Conservation (phyloP, 2,797 vertebrate species). For the Rhynchotus rufescens region DNA sequence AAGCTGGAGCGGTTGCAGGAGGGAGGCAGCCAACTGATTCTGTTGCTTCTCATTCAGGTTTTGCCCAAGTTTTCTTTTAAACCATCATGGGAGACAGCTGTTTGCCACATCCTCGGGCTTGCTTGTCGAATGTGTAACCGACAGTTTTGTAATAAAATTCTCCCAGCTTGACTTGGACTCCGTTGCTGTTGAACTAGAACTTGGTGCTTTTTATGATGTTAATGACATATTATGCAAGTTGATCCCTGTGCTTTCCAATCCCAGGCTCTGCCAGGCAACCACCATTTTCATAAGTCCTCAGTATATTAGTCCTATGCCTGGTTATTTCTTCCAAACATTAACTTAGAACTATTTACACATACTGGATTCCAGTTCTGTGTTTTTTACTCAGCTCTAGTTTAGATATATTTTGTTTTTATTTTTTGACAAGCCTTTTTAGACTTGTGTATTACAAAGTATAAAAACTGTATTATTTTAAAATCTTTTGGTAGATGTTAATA, state of each 20-base stretch:
- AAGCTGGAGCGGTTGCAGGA: not conserved
- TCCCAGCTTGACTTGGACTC: not conserved
- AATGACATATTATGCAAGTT: not conserved
- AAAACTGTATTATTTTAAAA: not conserved
- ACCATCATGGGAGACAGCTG: not conserved
- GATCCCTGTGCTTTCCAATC: rapidly evolving
- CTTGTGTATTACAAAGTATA: not conserved
- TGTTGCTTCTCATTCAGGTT: not conserved
- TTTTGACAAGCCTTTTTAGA: not conserved
- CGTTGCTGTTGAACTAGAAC: not conserved
- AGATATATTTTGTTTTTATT: not conserved
- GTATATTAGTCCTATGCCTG: not conserved
- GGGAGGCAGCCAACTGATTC: not conserved
- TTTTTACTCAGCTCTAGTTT: not conserved
- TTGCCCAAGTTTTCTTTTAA: not conserved
- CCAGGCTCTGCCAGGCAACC: not conserved
- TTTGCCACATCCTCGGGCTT: not conserved
- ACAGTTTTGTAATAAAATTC: not conserved
- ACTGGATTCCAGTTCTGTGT: not conserved
- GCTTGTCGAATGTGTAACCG: not conserved
- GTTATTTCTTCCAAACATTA: not conserved
- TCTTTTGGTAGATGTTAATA: not conserved
- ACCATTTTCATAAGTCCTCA: not conserved
- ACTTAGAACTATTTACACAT: not conserved
- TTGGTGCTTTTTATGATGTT: not conserved